These are phyloP conservation scores for Orbicella faveolata DNA, from an alignment of 64 coral and sea anemone species.

Conservation along the genomic window DNA sequence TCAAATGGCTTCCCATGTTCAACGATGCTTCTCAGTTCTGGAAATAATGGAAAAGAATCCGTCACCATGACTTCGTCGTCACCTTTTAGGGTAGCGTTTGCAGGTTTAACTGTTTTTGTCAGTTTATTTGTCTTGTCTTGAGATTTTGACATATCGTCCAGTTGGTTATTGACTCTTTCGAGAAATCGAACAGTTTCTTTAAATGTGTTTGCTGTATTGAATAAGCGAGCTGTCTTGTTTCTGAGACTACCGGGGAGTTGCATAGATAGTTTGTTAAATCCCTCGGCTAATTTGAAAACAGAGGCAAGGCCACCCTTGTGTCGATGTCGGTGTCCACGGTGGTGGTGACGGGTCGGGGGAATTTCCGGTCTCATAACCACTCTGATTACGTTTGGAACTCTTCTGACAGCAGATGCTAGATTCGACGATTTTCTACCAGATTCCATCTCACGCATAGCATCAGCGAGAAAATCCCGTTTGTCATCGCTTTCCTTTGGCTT, in stretches of 20 bases:
- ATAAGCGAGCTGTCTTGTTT: not conserved
- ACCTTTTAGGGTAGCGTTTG: not conserved
- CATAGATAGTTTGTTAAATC: not conserved
- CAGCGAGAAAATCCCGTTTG: conserved; percentile 52
- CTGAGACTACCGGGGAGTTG: not conserved
- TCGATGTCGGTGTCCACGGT: conserved; percentile 1
- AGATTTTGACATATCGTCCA: not conserved
- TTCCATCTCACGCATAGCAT: conserved; percentile 76
- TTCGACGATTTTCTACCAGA: conserved; percentile 6
- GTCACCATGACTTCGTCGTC: not conserved
- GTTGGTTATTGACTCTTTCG: conserved; percentile 1
- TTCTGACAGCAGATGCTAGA: not conserved
- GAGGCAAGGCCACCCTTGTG: not conserved
- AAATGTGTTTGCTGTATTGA: not conserved
- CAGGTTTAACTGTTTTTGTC: not conserved
- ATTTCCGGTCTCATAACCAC: conserved; percentile 21
- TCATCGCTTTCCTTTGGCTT: not conserved
- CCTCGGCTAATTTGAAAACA: not conserved
- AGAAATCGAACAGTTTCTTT: conserved; percentile 14
- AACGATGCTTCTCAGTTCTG: conserved; percentile 35
- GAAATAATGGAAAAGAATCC: conserved; percentile 32
- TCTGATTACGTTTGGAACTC: conserved; percentile 10
- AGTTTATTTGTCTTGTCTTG: not conserved
- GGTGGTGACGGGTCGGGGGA: conserved; percentile 1
- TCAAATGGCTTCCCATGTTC: conserved; percentile 25